Percentiles rank a stretch among this genome's conserved stretches.
These are phyloP conservation scores for Sciaenops ocellatus DNA, from an alignment of 2,797 vertebrate genomes.

Conservation along the genomic window DNA sequence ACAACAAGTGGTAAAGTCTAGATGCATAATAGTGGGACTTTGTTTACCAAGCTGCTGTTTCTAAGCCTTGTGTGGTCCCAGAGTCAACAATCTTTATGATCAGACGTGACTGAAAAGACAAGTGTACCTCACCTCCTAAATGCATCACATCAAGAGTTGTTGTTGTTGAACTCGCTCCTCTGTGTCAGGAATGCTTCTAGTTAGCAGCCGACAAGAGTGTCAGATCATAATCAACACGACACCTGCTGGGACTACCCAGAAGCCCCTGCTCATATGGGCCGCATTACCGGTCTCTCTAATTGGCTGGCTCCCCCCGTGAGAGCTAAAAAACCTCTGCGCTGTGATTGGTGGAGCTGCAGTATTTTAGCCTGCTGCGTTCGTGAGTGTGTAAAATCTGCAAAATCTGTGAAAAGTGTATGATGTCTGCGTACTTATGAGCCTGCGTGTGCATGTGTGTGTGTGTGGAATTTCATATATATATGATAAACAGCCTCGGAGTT, in stretches of 20 bases:
- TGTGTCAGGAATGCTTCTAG: constrained; percentile 65
- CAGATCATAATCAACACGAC: constrained; percentile 81
- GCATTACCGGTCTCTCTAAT: constrained; percentile 77
- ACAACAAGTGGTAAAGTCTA: not conserved
- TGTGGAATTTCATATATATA: constrained; percentile 1
- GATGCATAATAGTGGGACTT: not conserved
- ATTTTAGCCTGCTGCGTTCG: constrained; percentile 27
- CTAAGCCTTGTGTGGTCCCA: constrained; percentile 17
- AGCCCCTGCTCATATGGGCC: constrained; percentile 77
- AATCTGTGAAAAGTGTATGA: constrained; percentile 48
- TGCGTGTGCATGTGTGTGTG: not conserved
- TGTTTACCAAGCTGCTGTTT: constrained; percentile 9
- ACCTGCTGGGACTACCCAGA: constrained; percentile 83
- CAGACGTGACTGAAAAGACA: constrained; percentile 17
- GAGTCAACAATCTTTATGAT: constrained; percentile 8
- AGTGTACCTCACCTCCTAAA: constrained; percentile 13
- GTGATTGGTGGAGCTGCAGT: constrained; percentile 51
- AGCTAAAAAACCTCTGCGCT: constrained; percentile 29
- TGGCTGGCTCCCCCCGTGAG: constrained; percentile 63
- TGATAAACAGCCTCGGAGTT: not conserved
- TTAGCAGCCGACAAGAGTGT: constrained; percentile 74
- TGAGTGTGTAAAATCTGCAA: constrained; percentile 49
- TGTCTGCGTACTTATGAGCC: not conserved
- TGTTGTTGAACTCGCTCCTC: constrained; percentile 22
- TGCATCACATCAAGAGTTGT: constrained; percentile 18